Percentiles rank a stretch among this genome's conserved stretches.
Evolutionary conservation across 2,113 vertebrate genomes (phyloP).

Genomic region (Pangasianodon hypophthalmus): DNA sequence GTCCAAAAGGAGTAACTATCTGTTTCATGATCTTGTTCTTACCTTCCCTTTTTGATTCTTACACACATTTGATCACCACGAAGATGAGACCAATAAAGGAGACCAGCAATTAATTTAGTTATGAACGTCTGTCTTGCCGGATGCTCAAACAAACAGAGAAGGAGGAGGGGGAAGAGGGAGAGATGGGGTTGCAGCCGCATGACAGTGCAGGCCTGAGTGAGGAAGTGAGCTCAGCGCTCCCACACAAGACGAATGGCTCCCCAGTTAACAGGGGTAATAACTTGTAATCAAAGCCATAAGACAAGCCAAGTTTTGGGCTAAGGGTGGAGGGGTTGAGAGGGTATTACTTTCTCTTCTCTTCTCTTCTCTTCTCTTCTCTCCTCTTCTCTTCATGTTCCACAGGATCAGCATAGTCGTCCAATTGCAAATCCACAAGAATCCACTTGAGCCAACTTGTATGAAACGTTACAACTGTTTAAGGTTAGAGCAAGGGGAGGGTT

Average conservation of each 20-base stretch:
- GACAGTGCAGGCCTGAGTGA: constrained; percentile 55
- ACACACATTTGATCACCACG: neutral
- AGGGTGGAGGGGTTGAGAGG: constrained; percentile 31
- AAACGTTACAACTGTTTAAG: neutral
- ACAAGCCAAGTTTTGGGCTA: constrained; percentile 40
- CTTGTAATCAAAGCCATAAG: constrained; percentile 68
- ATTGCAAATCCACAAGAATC: neutral
- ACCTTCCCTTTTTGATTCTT: neutral
- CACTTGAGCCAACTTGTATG: neutral
- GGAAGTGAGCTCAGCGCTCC: constrained; percentile 64
- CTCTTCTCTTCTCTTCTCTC: constrained; percentile 26
- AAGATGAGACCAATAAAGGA: constrained; percentile 19
- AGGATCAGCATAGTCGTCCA: neutral
- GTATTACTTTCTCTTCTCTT: constrained; percentile 44
- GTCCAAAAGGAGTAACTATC: neutral
- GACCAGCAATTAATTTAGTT: constrained; percentile 32
- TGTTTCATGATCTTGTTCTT: neutral
- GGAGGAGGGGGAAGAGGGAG: neutral
- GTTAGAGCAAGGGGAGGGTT: neutral
- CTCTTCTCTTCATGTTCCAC: constrained; percentile 16
- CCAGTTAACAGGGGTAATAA: constrained; percentile 61
- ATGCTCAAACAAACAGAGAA: constrained; percentile 42
- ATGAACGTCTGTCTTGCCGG: constrained; percentile 35
- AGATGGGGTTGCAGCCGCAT: constrained; percentile 49
- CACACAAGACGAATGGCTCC: constrained; percentile 63